Evolutionary conservation across 2,888 invertebrate species (phyloP), one percentile per base, ranked within the genome.

Genomic region (Tachystola acroxantha): DNA sequence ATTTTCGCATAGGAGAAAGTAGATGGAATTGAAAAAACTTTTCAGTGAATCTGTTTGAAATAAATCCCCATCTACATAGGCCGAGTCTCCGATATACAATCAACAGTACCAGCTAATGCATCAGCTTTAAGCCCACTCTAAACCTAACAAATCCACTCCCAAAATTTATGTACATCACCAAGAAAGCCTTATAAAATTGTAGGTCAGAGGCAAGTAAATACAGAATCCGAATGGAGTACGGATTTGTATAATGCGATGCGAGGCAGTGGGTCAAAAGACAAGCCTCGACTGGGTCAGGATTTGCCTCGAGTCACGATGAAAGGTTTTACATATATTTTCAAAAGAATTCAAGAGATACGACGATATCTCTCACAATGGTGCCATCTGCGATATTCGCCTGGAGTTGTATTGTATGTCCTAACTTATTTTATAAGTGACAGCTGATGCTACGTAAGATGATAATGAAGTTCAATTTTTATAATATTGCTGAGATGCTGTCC

Each of bases 171-270:
- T 63, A 54, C 56, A 60, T 64, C 41, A 46, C 46, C 47, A 53
- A 54, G 49, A 50, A 53, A 49, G 47, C 55, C 47, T 50, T 54
- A 59, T 57, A 64, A 59, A 64, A 58, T 66, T 64, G 60, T 66
- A 62, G 64, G 64, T 68, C 64, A 67, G 48, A 55, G 50, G 57
- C 59, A 68, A 63, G 64, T 64, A 68, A 67, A 66, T 58, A 57
- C 58, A 48, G 48, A 53, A 55, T 40, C 42, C 39, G 43, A 62
- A 61, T 57, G 60, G 57, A 61, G 58, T 58, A 45, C 57, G 62
- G 68, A 70, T 72, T 69, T 58, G 68, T 64, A 64, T 71, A 69
- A 67, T 66, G 59, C 51, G 32, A 67, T 66, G 59, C 51, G 32
- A 48, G 47, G 48, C 52, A 53, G 54, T 58, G 46, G 68, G 70